Evolutionary conservation across 2,888 invertebrate genomes (phyloP), one percentile per base, ranked within the genome.

Genomic region (Himalopsyche tibetana): DNA sequence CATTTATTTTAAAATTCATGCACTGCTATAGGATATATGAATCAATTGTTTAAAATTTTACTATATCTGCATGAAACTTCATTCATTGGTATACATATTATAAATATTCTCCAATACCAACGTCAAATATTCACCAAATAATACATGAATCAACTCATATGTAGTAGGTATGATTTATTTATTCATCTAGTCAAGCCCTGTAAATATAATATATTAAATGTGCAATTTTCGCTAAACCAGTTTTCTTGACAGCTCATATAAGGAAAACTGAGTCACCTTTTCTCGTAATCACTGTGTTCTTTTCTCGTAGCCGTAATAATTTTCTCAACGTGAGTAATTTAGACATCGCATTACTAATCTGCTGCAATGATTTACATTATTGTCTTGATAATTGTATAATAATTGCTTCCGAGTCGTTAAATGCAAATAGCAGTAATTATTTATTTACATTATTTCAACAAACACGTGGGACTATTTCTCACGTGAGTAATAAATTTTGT

Each of bases 211-310:
- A 45, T 45, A 63, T 63, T 19, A 63, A 3, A 19, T 19, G 9
- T 63, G 15, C 51, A 51, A 63, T 19, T 63, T 63, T n/a, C 19
- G 8, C 63, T 15, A 6, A 63, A 63, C 28, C 63, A 63, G 63
- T 63, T 63, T 15, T 51, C 51, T 51, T 51, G 63, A 19, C 63
- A 63, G 63, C 63, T n/a, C 28, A 63, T 63, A 63, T 63, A 63
- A 63, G 63, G 63, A 63, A 63, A 63, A 63, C 63, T 63, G 63
- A 63, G 63, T 63, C 63, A 63, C 63, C n/a, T 63, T 63, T 63
- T 63, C 63, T 19, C 28, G 8, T 19, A 19, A 63, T 19, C 9
- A 15, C 63, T 19, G 63, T 63, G 19, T 19, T 63, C 4, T n/a
- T n/a, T 63, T 63, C 63, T 51, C 15, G 15, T 51, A 51, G 15